Evolutionary conservation across 2,797 vertebrate genomes (phyloP).

Genomic region (Dallia pectoralis): DNA sequence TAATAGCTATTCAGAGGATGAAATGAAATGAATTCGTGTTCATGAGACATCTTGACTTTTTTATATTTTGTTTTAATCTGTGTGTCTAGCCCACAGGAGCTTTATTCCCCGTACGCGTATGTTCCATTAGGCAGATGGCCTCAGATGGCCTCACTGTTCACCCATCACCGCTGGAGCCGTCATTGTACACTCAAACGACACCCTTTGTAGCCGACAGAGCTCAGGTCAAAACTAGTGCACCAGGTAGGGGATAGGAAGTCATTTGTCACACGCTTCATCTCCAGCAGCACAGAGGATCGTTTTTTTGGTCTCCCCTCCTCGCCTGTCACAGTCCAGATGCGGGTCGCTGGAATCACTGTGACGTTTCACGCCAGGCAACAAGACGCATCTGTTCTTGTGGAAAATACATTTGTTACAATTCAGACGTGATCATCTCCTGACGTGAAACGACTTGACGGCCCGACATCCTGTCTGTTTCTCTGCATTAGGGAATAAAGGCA

Average conservation of each 20-base stretch:
- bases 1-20: constrained; percentile 4
- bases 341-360: constrained; percentile 43
- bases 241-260: background rate
- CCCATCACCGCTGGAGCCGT: constrained; percentile 27
- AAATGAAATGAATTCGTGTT: constrained; percentile 21
- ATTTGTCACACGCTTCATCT: background rate
- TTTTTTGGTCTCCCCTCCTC: constrained; percentile 45
- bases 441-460: constrained; percentile 44
- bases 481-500: constrained; percentile 12
- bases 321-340: constrained; percentile 32
- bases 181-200: background rate
- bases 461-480: constrained; percentile 36
- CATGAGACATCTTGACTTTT: background rate
- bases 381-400: constrained; percentile 49
- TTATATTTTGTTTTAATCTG: constrained; percentile 30
- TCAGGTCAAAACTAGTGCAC: background rate
- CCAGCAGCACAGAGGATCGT: constrained; percentile 1
- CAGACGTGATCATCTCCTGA: constrained; percentile 42
- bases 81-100: constrained; percentile 34
- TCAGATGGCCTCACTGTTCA: constrained; percentile 46
- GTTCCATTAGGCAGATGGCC: constrained; percentile 57
- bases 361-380: constrained; percentile 41
- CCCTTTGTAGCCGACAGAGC: background rate
- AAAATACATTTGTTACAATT: constrained; percentile 38
- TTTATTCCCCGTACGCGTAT: constrained; percentile 40